phyloP scores from a whole-genome alignment of 2,888 invertebrate genomes.

The Lithophane leautieri region DNA sequence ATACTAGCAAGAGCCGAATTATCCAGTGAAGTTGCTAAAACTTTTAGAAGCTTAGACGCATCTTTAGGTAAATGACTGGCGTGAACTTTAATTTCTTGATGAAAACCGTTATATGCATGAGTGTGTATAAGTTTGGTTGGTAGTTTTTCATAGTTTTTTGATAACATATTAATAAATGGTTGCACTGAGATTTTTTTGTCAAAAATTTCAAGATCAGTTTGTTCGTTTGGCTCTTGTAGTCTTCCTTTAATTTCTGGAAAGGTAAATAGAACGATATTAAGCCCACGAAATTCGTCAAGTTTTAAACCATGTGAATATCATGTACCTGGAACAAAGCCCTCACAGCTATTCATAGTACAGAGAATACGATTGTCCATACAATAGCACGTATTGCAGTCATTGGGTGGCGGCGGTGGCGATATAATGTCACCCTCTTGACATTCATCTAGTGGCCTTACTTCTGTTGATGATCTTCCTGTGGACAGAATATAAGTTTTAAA shows the following conservation, averaged over 20 bases:
- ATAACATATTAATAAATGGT: constrained; percentile 34
- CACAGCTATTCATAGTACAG: constrained; percentile 15
- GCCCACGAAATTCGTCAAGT: neutral
- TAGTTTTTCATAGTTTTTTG: constrained; percentile 9
- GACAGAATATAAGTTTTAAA: neutral
- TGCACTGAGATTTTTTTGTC: constrained; percentile 33
- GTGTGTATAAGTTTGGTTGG: constrained; percentile 32
- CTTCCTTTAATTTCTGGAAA: constrained; percentile 37
- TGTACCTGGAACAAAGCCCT: constrained; percentile 28
- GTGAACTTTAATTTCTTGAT: constrained; percentile 54
- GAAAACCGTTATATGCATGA: constrained; percentile 48
- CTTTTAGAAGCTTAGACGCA: constrained; percentile 23
- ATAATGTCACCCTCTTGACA: constrained; percentile 31
- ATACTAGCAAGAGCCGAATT: constrained; percentile 34
- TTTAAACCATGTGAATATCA: neutral
- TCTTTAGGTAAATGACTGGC: constrained; percentile 30
- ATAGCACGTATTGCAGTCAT: constrained; percentile 42
- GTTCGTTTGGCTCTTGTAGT: constrained; percentile 4
- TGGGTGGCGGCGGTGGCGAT: constrained; percentile 24
- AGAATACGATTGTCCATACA: constrained; percentile 14
- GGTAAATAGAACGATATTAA: constrained; percentile 1
- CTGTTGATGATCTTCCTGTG: constrained; percentile 3
- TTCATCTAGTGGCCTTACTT: neutral
- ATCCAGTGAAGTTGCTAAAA: constrained; percentile 29
- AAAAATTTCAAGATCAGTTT: constrained; percentile 19